Evolutionary conservation across 2,797 vertebrate species (phyloP), one percentile per base, ranked within the genome.

Genomic region (Thamnophis elegans): DNA sequence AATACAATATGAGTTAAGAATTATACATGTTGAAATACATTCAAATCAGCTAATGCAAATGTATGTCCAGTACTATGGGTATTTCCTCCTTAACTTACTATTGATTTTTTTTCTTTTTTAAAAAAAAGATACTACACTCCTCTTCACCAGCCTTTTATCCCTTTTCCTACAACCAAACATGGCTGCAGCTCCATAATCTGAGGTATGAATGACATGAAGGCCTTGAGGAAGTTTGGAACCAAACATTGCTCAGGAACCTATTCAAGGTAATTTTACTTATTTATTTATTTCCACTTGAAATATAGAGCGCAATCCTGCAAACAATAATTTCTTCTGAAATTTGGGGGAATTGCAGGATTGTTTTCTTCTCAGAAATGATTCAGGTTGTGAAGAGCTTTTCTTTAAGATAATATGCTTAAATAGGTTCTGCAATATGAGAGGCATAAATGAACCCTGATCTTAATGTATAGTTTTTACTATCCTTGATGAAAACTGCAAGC

Each of bases 111-210:
- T 47, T n/a, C 95, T 93, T n/a, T 20, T 85, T 86, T 94, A 4
- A 0, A 8, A 59, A 92, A 87, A 95, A 98, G 98, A 68, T 98
- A 94, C 36, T 97, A 97, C 94, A 10, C 95, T 0, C 96, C 97
- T 25, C 95, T 98, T 93, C 97, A 97, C 98, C 97, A 92, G 95
- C 96, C 93, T 97, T 98, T 94, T 98, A 97, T 93, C 55, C 97
- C 0, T 97, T 97, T 89, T 97, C 97, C 0, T 97, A 97, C 94
- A 96, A 96, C 68, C 97, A 97, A 93, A 95, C 96, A 97, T 97
- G 97, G 94, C 96, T 7, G 96, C 96, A 1, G 94, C 93, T 1
- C 96, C 97, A n/a, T 10, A 94, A 1, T 36, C 16, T 96, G 96
- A 97, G n/a, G 51, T 94, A 73, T 91, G 90, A 92, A 92, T 1